Conservation (phyloP, 2,888 invertebrate genomes). For the Lucinisca nassula region DNA sequence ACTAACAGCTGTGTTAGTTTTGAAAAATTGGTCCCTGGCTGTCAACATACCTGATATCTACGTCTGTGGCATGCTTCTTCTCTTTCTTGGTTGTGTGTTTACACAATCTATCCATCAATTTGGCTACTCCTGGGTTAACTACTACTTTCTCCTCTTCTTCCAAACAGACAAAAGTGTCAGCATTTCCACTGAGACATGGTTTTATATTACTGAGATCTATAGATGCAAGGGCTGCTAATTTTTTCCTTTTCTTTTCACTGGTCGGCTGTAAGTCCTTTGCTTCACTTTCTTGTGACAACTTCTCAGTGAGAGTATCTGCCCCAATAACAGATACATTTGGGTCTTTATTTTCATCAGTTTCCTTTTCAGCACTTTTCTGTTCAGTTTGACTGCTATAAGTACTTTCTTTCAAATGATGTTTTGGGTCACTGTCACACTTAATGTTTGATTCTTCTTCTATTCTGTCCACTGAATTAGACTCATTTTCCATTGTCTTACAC, state of each 20-base stretch:
- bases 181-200: slow-evolving; percentile 90
- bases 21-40: no score
- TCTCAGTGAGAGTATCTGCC: neutral
- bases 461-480: slow-evolving; percentile 19
- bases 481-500: neutral
- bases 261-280: neutral
- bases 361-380: slow-evolving; percentile 21
- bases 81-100: slow-evolving; percentile 90
- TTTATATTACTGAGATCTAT: slow-evolving; percentile 74
- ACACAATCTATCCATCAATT: slow-evolving; percentile 92
- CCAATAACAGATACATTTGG: slow-evolving; percentile 19
- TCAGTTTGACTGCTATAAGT: neutral
- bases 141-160: slow-evolving; percentile 87
- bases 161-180: slow-evolving; percentile 91
- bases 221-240: slow-evolving; percentile 64
- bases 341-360: slow-evolving; percentile 50
- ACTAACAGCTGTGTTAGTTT: no score
- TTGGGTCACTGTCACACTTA: slow-evolving; percentile 7
- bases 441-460: slow-evolving; percentile 7
- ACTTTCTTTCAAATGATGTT: slow-evolving; percentile 10
- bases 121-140: slow-evolving; percentile 90
- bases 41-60: slow-evolving; percentile 91
- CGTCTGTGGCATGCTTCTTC: slow-evolving; percentile 76
- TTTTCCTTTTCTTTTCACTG: slow-evolving; percentile 41
- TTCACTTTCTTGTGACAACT: neutral